Conservation (phyloP, 2,113 vertebrate genomes). For the Chlorodrepanis virens region DNA sequence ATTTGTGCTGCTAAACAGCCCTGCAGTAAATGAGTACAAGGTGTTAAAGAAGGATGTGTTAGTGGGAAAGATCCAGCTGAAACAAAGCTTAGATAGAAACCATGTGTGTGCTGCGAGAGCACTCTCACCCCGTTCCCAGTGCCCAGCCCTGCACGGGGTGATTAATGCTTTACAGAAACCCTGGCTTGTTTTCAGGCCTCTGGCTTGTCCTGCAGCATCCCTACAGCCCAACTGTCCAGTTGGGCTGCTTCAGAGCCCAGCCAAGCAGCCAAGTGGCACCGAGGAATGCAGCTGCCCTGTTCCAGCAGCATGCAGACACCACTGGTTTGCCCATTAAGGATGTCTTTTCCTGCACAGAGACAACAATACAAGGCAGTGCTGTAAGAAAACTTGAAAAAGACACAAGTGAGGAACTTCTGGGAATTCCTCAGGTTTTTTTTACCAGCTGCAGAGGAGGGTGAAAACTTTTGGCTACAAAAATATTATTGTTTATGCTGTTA, state of each 20-base stretch:
- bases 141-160: not conserved
- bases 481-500: not conserved
- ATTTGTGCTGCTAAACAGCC: slow-evolving; percentile 14
- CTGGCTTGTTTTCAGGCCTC: not conserved
- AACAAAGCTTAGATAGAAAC: slow-evolving; percentile 23
- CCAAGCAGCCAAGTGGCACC: not conserved
- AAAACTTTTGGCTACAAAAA: slow-evolving; percentile 33
- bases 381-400: not conserved
- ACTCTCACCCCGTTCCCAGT: not conserved
- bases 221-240: accelerated
- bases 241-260: not conserved
- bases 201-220: not conserved
- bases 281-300: not conserved
- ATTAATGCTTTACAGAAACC: not conserved
- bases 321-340: not conserved
- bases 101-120: not conserved
- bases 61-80: slow-evolving; percentile 6
- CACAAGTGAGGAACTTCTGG: not conserved
- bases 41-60: not conserved
- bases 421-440: not conserved
- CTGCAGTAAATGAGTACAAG: not conserved
- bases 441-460: not conserved
- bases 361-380: not conserved
- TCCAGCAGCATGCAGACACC: not conserved
- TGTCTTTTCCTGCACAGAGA: not conserved